Conservation (phyloP, 2,113 vertebrate species). For the Hyperoodon ampullatus region DNA sequence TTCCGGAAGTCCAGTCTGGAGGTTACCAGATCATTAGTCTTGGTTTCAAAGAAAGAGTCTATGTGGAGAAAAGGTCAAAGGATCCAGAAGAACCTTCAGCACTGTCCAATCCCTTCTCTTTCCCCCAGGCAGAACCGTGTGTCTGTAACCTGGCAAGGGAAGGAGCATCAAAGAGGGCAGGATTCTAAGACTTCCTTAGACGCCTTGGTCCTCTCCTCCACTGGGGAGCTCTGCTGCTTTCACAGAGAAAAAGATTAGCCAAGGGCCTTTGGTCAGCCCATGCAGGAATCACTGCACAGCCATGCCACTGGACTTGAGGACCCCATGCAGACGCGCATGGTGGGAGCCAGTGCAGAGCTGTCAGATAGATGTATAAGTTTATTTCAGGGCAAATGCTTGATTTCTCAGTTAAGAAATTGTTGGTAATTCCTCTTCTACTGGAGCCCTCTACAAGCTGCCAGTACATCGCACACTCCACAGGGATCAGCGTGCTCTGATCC, state of each 20-base stretch:
- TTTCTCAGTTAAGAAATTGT: background rate
- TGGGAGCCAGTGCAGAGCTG: background rate
- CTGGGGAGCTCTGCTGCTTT: background rate
- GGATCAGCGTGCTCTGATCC: background rate
- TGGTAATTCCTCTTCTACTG: background rate
- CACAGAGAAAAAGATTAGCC: background rate
- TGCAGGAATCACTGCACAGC: background rate
- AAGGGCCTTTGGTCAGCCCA: background rate
- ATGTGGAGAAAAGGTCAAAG: background rate
- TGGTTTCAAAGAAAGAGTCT: constrained; percentile 46
- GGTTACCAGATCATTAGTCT: constrained; percentile 58
- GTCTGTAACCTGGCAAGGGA: background rate
- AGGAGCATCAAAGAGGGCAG: background rate
- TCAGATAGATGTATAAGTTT: background rate
- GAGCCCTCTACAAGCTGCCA: background rate
- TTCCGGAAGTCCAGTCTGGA: constrained; percentile 14
- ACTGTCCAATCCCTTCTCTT: background rate
- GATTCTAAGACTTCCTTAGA: background rate
- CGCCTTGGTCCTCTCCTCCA: background rate
- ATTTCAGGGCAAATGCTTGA: background rate
- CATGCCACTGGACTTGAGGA: no score
- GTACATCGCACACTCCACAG: background rate
- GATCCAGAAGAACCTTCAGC: background rate
- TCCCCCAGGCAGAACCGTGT: background rate
- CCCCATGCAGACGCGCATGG: rapidly evolving